Evolutionary conservation across 2,113 vertebrate genomes (phyloP).

Genomic region (Tamias sibiricus): DNA sequence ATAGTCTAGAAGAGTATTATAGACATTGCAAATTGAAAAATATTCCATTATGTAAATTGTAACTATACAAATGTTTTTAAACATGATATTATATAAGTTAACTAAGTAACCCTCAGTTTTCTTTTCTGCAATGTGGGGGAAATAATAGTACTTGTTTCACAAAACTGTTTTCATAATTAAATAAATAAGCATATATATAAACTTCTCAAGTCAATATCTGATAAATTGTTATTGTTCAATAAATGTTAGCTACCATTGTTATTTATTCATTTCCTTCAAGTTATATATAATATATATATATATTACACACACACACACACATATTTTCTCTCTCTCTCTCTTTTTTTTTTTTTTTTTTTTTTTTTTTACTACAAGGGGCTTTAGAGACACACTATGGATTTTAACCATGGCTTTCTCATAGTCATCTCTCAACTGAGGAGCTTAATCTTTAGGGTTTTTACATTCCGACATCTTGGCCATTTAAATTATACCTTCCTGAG

Average conservation of each 20-base stretch:
- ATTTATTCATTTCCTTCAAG: neutral
- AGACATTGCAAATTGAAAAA: neutral
- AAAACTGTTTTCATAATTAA: conserved; percentile 4
- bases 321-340: too few relatives aligned
- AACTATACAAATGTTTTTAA: neutral
- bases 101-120: neutral
- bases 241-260: neutral
- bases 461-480: neutral
- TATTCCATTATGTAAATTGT: neutral
- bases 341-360: too few relatives aligned
- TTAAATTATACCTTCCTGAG: neutral
- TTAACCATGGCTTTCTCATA: neutral
- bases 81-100: neutral
- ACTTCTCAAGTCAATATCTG: neutral
- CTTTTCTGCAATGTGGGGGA: neutral
- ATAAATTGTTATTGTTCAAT: neutral
- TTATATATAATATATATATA: too few relatives aligned
- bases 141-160: neutral
- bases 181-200: neutral
- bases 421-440: conserved; percentile 22
- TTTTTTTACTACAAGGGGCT: neutral
- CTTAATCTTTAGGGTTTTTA: neutral
- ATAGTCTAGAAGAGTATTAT: neutral
- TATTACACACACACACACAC: too few relatives aligned
- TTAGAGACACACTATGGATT: neutral